These are phyloP conservation scores for Rhamphomyia laevipes DNA, from an alignment of 2,888 invertebrate species.

Conservation along the genomic window DNA sequence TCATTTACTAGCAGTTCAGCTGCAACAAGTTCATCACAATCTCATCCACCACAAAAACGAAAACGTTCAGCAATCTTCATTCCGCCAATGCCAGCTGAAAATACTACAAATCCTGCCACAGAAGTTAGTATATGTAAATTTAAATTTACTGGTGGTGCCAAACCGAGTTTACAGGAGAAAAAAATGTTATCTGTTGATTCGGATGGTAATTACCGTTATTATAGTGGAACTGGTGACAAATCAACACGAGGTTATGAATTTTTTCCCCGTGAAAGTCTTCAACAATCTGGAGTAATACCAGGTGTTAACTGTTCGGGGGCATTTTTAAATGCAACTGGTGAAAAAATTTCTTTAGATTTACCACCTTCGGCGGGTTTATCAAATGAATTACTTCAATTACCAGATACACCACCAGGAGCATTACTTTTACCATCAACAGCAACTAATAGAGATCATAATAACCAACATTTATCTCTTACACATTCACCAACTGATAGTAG, in stretches of 20 bases:
- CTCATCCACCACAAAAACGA: slow-evolving; percentile 46
- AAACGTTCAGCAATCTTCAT: slow-evolving; percentile 77
- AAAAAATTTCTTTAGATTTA: slow-evolving; percentile 32
- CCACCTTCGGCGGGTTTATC: slow-evolving; percentile 33
- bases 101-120: slow-evolving; percentile 62
- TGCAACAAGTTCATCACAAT: slow-evolving; percentile 18
- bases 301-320: slow-evolving; percentile 42
- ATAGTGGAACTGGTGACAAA: slow-evolving; percentile 74
- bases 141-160: slow-evolving; percentile 84
- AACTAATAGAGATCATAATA: not conserved
- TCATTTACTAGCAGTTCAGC: slow-evolving; percentile 25
- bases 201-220: slow-evolving; percentile 78
- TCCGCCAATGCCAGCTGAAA: slow-evolving; percentile 67
- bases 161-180: slow-evolving; percentile 79
- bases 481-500: slow-evolving; percentile 3
- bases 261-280: slow-evolving; percentile 58
- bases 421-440: slow-evolving; percentile 19
- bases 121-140: slow-evolving; percentile 88
- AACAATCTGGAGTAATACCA: slow-evolving; percentile 44
- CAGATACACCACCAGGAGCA: slow-evolving; percentile 28
- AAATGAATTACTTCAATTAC: slow-evolving; percentile 32
- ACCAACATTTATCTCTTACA: slow-evolving; percentile 3
- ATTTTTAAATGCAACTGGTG: slow-evolving; percentile 42
- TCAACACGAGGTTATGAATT: slow-evolving; percentile 67
- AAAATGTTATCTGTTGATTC: slow-evolving; percentile 85